Evolutionary conservation across 2,113 vertebrate genomes (phyloP).

Genomic region (Hippocampus abdominalis): DNA sequence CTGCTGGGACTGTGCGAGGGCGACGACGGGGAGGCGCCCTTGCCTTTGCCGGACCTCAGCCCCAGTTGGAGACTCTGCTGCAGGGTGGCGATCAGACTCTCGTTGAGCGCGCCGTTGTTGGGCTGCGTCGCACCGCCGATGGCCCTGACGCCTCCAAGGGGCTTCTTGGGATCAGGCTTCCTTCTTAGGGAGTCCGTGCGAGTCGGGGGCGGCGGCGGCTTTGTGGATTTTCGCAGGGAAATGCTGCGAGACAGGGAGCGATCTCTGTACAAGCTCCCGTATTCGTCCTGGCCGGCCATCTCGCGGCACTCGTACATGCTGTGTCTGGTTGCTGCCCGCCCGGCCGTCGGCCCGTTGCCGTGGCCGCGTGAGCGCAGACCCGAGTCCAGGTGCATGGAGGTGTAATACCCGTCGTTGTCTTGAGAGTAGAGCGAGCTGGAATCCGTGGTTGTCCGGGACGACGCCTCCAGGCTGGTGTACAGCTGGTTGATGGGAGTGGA

Average conservation of each 20-base stretch:
- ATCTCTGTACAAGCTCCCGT: conserved; percentile 71
- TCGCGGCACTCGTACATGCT: conserved; percentile 83
- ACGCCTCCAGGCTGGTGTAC: conserved; percentile 82
- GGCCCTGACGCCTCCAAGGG: conserved; percentile 45
- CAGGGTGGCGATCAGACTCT: conserved; percentile 86
- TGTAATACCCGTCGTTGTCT: conserved; percentile 82
- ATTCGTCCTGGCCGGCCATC: conserved; percentile 70
- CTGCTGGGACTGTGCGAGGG: conserved; percentile 92
- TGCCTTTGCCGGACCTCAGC: conserved; percentile 70
- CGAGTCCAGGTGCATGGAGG: conserved; percentile 76
- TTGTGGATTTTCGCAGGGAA: conserved; percentile 90
- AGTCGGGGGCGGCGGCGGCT: conserved; percentile 86
- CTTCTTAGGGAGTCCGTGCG: conserved; percentile 92
- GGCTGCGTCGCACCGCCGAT: conserved; percentile 31
- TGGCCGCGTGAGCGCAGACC: conserved; percentile 71
- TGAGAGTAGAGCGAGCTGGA: conserved; percentile 81
- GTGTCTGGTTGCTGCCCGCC: conserved; percentile 77
- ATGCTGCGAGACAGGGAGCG: conserved; percentile 84
- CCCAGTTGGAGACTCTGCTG: conserved; percentile 89
- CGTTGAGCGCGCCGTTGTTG: conserved; percentile 80
- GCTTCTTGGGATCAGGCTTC: conserved; percentile 76
- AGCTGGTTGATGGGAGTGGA: conserved; percentile 81
- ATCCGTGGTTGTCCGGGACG: conserved; percentile 76
- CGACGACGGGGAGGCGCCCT: conserved; percentile 79
- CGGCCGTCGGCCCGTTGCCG: conserved; percentile 60